phyloP scores from a whole-genome alignment of 2,113 vertebrate species.

The Odontesthes bonariensis region DNA sequence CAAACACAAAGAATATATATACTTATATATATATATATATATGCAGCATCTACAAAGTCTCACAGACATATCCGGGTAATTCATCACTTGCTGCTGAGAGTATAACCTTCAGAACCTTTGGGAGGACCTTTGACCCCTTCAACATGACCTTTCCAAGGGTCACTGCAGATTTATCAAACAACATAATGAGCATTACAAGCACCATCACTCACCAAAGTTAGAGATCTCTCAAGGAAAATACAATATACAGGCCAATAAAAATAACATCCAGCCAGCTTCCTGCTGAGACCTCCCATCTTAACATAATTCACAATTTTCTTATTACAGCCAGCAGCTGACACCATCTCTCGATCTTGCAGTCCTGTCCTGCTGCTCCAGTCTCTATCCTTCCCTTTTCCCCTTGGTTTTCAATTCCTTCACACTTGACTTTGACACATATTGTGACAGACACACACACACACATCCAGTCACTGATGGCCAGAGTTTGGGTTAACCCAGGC shows the following conservation, averaged over 20 bases:
- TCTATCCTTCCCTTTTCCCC: conserved; percentile 20
- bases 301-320: conserved; percentile 51
- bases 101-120: conserved; percentile 46
- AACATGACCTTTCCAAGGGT: conserved; percentile 51
- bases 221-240: conserved; percentile 20
- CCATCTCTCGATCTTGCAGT: conserved; percentile 43
- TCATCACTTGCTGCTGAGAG: conserved; percentile 56
- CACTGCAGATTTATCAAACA: conserved; percentile 71
- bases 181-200: conserved; percentile 69
- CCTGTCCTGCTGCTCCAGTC: conserved; percentile 22
- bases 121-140: conserved; percentile 51
- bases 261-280: conserved; percentile 40
- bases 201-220: conserved; percentile 53
- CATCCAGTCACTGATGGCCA: conserved; percentile 15
- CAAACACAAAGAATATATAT: no score
- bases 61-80: conserved; percentile 44
- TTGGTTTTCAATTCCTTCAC: conserved; percentile 9
- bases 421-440: conserved; percentile 9
- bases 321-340: conserved; percentile 54
- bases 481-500: not conserved
- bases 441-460: conserved; percentile 1
- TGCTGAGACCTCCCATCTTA: conserved; percentile 30
- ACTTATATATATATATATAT: not conserved
- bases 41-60: conserved; percentile 9
- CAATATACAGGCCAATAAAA: conserved; percentile 52